These are phyloP conservation scores for Acipenser ruthenus DNA, from an alignment of 2,797 vertebrate genomes.

Conservation along the genomic window DNA sequence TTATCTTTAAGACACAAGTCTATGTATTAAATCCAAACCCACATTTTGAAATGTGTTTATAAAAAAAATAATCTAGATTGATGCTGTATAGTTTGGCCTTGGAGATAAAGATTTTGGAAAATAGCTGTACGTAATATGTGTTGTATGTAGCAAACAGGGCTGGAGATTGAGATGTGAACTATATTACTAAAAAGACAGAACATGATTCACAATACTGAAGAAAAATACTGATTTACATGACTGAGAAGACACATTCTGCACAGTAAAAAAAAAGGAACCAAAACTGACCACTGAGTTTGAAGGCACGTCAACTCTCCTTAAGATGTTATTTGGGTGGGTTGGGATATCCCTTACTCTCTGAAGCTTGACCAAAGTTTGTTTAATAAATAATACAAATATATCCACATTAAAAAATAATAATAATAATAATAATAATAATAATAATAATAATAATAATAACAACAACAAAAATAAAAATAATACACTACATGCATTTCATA, in stretches of 20 bases:
- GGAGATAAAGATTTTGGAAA: too few relatives aligned
- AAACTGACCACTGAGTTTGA: constrained; percentile 49
- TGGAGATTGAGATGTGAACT: too few relatives aligned
- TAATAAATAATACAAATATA: constrained; percentile 99
- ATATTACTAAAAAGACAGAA: neutral
- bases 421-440: constrained; percentile 54
- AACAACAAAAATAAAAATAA: constrained; percentile 32
- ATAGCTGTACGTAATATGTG: too few relatives aligned
- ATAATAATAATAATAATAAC: too few relatives aligned
- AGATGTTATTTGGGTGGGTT: constrained; percentile 58
- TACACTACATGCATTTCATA: constrained; percentile 97
- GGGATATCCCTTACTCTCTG: constrained; percentile 41
- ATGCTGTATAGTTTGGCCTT: too few relatives aligned
- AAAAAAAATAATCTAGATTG: too few relatives aligned
- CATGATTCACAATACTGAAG: constrained; percentile 48
- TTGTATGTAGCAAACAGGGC: too few relatives aligned
- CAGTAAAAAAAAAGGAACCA: constrained; percentile 41
- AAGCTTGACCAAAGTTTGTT: constrained; percentile 62
- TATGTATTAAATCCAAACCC: too few relatives aligned
- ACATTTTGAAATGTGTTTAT: too few relatives aligned
- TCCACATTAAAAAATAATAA: constrained; percentile 52
- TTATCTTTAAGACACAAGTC: too few relatives aligned
- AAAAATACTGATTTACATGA: constrained; percentile 54
- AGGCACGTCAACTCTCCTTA: constrained; percentile 72
- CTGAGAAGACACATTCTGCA: neutral